Evolutionary conservation across 1,140 invertebrate genomes (phyloP), one percentile per base, ranked within the genome.

Genomic region (Kradibia gibbosae): DNA sequence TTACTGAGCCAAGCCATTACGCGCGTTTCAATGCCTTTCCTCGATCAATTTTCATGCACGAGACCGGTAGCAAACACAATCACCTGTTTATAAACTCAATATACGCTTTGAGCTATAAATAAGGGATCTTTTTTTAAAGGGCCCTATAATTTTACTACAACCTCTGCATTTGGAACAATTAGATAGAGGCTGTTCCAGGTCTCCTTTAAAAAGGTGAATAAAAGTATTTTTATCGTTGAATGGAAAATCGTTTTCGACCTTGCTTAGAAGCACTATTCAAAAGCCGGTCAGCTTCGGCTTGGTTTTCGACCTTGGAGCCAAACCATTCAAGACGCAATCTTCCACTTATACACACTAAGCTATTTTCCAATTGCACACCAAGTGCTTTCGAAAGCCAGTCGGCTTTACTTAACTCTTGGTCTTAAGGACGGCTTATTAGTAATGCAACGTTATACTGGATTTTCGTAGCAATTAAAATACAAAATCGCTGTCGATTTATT

Each of bases 301-400:
- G 60, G 22, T 36, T 65, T 65, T 36, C 31, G 60, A 36, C 31
- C 31, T 65, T 65, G 60, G 31, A 36, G 7, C 3, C 5, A 28
- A 17, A 36, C 17, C 11, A 65, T 65, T 65, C 31, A 65, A 65
- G 17, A 65, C 2, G n/a, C 7, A 36, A 65, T 36, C 60, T 65
- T 20, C 60, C 60, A 65, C 31, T 65, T 65, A 65, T 31, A 65
- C 20, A 17, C 31, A 34, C 60, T 65, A 65, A 65, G 60, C 31
- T 31, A 17, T 36, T 65, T 17, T 36, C 60, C 60, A 8, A 65
- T 65, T 65, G 60, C 60, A 31, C 17, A 65, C 31, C 7, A 65
- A 65, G 31, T 65, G 31, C 28, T 36, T 65, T 65, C 10, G 15
- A 36, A 65, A 65, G 60, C 60, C 17, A 36, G 31, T 65, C 20